Percentiles rank a stretch among this genome's conserved stretches.
Conservation (phyloP, 2,888 invertebrate species). For the Amphipyra tragopoginis region DNA sequence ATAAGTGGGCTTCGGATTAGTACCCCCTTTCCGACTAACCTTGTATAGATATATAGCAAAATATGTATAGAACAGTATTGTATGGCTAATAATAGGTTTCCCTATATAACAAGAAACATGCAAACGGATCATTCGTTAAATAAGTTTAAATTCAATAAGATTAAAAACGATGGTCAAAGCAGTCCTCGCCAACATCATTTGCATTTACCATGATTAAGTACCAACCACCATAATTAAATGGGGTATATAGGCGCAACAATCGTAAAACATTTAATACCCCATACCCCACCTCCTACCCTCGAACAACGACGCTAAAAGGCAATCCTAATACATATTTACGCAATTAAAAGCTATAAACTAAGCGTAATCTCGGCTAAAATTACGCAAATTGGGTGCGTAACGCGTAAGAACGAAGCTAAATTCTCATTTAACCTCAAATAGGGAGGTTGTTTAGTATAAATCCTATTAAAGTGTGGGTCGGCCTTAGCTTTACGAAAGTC, state of each 20-base stretch:
- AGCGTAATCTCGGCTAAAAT: slow-evolving; percentile 52
- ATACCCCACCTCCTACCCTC: not conserved
- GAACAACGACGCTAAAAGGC: slow-evolving; percentile 39
- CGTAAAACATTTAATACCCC: slow-evolving; percentile 38
- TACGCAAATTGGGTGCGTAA: slow-evolving; percentile 57
- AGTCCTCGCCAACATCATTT: too few relatives aligned
- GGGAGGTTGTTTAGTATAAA: slow-evolving; percentile 56
- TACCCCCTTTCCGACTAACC: too few relatives aligned
- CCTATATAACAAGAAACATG: too few relatives aligned
- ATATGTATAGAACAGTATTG: too few relatives aligned
- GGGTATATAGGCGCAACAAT: slow-evolving; percentile 2
- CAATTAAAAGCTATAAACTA: slow-evolving; percentile 58
- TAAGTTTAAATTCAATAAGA: too few relatives aligned
- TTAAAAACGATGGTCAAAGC: too few relatives aligned
- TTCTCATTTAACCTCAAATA: slow-evolving; percentile 57
- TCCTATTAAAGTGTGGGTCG: slow-evolving; percentile 51
- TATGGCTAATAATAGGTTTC: too few relatives aligned
- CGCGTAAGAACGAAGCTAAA: slow-evolving; percentile 45
- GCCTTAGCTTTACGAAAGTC: slow-evolving; percentile 42
- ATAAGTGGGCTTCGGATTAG: too few relatives aligned
- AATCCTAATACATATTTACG: slow-evolving; percentile 54
- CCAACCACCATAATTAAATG: too few relatives aligned
- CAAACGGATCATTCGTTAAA: too few relatives aligned
- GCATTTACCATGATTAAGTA: too few relatives aligned
- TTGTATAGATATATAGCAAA: too few relatives aligned